These are phyloP conservation scores for Eolophus roseicapilla DNA, from an alignment of 2,113 vertebrate genomes.

Conservation along the genomic window DNA sequence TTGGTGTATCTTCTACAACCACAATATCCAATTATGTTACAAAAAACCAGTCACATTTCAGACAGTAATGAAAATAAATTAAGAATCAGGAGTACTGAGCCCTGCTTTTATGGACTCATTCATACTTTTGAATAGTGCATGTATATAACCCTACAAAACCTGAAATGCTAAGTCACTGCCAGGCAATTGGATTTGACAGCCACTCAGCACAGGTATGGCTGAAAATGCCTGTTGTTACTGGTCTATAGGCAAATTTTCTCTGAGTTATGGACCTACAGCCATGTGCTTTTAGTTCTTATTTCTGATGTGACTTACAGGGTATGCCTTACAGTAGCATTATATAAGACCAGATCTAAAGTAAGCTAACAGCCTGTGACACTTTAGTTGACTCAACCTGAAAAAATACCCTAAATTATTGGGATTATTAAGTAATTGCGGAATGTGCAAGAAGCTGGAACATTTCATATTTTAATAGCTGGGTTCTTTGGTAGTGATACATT, in stretches of 20 bases:
- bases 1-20: background rate
- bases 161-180: background rate
- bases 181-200: background rate
- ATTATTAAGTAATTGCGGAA: background rate
- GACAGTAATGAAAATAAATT: background rate
- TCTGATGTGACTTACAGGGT: background rate
- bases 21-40: background rate
- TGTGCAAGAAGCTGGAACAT: background rate
- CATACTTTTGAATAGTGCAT: background rate
- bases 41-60: background rate
- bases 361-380: background rate
- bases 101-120: background rate
- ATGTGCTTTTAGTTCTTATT: background rate
- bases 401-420: background rate
- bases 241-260: background rate
- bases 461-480: background rate
- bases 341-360: conserved; percentile 5
- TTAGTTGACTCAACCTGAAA: conserved; percentile 12
- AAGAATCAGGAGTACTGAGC: background rate
- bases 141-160: background rate
- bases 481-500: background rate
- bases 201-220: background rate
- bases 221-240: background rate
- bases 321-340: background rate
- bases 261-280: background rate